Base-by-base conservation (phyloP, 92 coral and sea anemone species). In the Epizoanthus stellaris region DNA sequence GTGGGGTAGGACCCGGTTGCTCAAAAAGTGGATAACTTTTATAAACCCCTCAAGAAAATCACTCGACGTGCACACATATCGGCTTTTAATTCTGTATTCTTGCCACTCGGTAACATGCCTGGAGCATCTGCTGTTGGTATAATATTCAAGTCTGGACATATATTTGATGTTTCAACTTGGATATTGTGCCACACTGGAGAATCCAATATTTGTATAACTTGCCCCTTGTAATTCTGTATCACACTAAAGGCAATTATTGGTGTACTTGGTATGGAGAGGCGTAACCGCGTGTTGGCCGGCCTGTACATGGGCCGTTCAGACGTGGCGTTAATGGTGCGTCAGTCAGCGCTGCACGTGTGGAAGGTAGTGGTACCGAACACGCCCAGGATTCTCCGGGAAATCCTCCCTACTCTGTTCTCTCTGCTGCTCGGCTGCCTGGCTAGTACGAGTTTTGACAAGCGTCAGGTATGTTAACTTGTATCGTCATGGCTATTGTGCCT, bases 241-340 rank as follows among this genome's bases (percentile, higher is more conserved):
- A 64, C 12, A 19, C 60, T 72, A 56, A 61, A 96, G 99, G 95
- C 98, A 60, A 96, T 96, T 86, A 96, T 96, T 20, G 91, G 75
- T 1, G 54, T 95, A 11, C 96, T 96, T 38, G 99, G 99, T 15
- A 23, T 82, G 52, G 99, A 96, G 25, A 90, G 99, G 3, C 99
- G 99, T 75, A 96, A 96, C 70, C 95, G 99, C 59, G 99, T 96
- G n/a, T 70, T 96, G 38, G 95, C 99, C 4, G 98, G 99, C 7
- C 92, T 96, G 14, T 96, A 96, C 91, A 96, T 96, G 99, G 99
- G 99, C 54, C 95, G 99, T 67, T 96, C 99, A 63, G 99, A 96
- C 87, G 98, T 96, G 64, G 95, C 99, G 25, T 84, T 96, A 66
- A 95, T 95, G 92, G 99, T 96, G 66, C 93, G 99, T 82, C 99